A percentile compares a stretch with the other conserved stretches of the same genome.
phyloP scores from a whole-genome alignment of 2,797 vertebrate genomes.

The Alauda arvensis region DNA sequence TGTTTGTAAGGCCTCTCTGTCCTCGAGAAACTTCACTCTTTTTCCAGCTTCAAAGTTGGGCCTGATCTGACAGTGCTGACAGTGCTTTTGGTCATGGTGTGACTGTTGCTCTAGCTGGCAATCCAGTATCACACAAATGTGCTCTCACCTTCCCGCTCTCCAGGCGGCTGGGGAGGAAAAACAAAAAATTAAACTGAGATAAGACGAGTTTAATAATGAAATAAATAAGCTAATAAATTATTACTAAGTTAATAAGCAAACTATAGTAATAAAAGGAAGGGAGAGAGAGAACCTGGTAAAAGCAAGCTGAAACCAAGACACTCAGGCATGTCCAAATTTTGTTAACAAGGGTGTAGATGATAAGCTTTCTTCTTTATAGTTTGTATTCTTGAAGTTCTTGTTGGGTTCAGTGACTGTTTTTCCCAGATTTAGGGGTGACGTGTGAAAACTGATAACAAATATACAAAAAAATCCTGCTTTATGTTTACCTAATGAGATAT shows the following conservation, averaged over 20 bases:
- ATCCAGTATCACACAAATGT: background rate
- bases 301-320: background rate
- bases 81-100: background rate
- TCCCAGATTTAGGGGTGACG: background rate
- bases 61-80: background rate
- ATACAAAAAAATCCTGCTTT: background rate
- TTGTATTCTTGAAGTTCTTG: background rate
- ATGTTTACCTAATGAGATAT: background rate
- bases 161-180: background rate
- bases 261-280: background rate
- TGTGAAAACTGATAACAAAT: background rate
- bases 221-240: background rate
- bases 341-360: background rate
- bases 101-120: background rate
- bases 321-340: rapidly evolving
- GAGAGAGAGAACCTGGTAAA: background rate
- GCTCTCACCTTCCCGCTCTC: background rate
- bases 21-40: rapidly evolving
- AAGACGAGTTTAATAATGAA: background rate
- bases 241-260: background rate
- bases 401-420: background rate
- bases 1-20: background rate
- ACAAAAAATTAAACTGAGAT: background rate
- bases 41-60: background rate
- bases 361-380: background rate